phyloP scores from a whole-genome alignment of 2,113 vertebrate species.

The Orcinus orca region DNA sequence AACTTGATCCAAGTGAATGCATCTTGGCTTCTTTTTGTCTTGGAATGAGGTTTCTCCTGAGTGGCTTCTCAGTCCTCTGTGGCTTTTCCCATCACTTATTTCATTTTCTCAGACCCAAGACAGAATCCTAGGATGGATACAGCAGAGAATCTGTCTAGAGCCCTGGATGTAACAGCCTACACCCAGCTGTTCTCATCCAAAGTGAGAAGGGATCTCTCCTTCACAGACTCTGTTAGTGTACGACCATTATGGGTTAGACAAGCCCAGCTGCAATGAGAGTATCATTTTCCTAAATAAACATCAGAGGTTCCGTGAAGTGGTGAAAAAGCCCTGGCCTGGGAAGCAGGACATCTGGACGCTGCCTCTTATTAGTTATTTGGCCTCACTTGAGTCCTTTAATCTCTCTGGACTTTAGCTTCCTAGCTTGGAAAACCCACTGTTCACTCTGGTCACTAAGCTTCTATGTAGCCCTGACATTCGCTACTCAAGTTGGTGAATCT shows the following conservation, averaged over 20 bases:
- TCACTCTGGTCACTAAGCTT: background rate
- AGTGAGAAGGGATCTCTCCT: background rate
- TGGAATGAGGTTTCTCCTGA: slow-evolving; percentile 51
- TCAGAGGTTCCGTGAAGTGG: background rate
- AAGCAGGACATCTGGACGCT: slow-evolving; percentile 64
- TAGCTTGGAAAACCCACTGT: background rate
- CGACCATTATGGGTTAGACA: background rate
- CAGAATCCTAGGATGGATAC: background rate
- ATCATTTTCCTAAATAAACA: slow-evolving; percentile 68
- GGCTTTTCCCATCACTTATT: background rate
- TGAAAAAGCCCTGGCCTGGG: slow-evolving; percentile 43
- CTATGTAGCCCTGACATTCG: background rate
- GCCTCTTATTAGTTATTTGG: slow-evolving; percentile 14
- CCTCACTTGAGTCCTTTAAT: slow-evolving; percentile 25
- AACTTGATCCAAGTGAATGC: background rate
- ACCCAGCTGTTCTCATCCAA: slow-evolving; percentile 43
- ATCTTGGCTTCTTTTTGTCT: background rate
- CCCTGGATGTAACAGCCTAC: background rate
- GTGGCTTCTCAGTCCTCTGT: background rate
- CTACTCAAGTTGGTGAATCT: background rate
- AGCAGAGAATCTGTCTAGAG: background rate
- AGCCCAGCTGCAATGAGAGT: slow-evolving; percentile 33
- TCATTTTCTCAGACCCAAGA: slow-evolving; percentile 50
- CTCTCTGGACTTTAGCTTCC: background rate
- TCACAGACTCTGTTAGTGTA: background rate